phyloP scores from a whole-genome alignment of 37 sponge, comb jelly and placozoan species.

The Mnemiopsis leidyi region DNA sequence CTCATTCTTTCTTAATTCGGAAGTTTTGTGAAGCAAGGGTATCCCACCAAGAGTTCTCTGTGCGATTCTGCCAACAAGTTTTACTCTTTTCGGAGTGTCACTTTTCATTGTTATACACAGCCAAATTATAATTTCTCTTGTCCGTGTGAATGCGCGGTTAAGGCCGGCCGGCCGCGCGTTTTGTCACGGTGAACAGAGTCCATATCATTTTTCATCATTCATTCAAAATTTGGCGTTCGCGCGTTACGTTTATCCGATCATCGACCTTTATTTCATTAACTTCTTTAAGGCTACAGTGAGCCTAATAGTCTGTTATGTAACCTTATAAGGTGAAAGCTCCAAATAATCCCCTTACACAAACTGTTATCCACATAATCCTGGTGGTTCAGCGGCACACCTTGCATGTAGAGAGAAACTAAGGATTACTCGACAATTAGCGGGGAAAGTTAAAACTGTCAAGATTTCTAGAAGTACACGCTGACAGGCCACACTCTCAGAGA shows the following conservation, averaged over 20 bases:
- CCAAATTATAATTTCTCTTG: too few relatives aligned
- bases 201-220: background rate
- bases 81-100: too few relatives aligned
- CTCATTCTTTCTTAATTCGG: too few relatives aligned
- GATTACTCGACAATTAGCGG: too few relatives aligned
- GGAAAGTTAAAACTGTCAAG: too few relatives aligned
- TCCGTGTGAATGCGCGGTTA: too few relatives aligned
- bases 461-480: background rate
- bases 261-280: background rate
- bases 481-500: background rate
- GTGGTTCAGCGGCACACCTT: too few relatives aligned
- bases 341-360: background rate
- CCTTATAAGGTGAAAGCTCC: background rate
- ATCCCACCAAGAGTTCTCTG: too few relatives aligned
- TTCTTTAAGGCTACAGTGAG: background rate
- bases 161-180: background rate
- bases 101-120: too few relatives aligned
- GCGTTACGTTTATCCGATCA: background rate
- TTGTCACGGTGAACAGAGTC: background rate
- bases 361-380: background rate
- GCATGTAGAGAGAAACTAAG: too few relatives aligned
- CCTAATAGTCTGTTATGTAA: background rate
- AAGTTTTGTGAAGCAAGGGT: too few relatives aligned
- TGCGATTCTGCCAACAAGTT: too few relatives aligned
- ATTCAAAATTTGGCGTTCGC: background rate